Evolutionary conservation across 2,888 invertebrate species (phyloP).

Genomic region (Cosmorhoe ocellata): DNA sequence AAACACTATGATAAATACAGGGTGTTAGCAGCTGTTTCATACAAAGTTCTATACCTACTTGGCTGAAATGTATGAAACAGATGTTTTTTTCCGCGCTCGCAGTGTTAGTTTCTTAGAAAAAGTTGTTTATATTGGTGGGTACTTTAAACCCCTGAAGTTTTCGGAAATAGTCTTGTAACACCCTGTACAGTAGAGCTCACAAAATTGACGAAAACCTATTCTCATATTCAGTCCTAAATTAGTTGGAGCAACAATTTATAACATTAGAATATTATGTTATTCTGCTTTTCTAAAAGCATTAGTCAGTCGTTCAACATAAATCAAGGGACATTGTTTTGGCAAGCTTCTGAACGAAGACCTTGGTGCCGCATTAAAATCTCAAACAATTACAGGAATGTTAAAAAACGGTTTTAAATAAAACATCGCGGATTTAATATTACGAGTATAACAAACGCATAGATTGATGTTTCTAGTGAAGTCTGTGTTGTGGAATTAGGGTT

Average conservation of each 20-base stretch:
- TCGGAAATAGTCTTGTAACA: too few relatives aligned
- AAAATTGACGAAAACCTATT: slow-evolving; percentile 40
- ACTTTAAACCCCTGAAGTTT: too few relatives aligned
- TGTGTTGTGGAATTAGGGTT: too few relatives aligned
- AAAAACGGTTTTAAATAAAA: slow-evolving; percentile 44
- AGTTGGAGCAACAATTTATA: slow-evolving; percentile 47
- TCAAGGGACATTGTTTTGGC: slow-evolving; percentile 60
- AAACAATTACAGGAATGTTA: slow-evolving; percentile 48
- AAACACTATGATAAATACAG: too few relatives aligned
- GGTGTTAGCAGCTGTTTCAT: too few relatives aligned
- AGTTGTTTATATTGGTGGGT: too few relatives aligned
- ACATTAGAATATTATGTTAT: slow-evolving; percentile 45
- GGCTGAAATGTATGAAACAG: too few relatives aligned
- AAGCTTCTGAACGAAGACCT: slow-evolving; percentile 49
- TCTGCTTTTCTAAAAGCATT: slow-evolving; percentile 37
- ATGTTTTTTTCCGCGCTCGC: too few relatives aligned
- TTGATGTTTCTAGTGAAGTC: neutral
- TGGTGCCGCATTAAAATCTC: slow-evolving; percentile 54
- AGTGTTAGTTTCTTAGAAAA: too few relatives aligned
- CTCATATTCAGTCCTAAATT: slow-evolving; percentile 38
- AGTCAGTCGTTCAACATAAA: slow-evolving; percentile 38
- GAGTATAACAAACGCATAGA: slow-evolving; percentile 2
- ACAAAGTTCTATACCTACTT: too few relatives aligned
- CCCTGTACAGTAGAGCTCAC: too few relatives aligned
- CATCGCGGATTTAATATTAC: slow-evolving; percentile 9